Evolutionary conservation across 2,113 vertebrate species (phyloP).

Genomic region (Colaptes auratus): DNA sequence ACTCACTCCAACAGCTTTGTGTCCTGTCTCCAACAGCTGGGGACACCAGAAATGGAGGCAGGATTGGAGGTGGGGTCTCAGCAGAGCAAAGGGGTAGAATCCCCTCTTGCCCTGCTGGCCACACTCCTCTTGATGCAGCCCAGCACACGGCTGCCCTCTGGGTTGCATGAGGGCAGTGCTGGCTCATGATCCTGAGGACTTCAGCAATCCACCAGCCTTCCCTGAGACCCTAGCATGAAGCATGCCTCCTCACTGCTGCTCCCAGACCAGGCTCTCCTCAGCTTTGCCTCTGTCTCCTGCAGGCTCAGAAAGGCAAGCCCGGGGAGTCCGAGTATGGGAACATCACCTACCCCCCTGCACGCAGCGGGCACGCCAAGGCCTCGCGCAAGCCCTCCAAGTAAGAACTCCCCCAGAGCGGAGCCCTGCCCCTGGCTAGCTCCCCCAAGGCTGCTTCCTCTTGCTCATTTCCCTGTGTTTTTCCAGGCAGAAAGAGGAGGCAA

Average conservation of each 20-base stretch:
- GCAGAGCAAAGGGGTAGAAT: no score
- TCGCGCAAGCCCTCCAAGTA: conserved; percentile 88
- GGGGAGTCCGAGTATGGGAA: conserved; percentile 91
- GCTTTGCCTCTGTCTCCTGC: neutral
- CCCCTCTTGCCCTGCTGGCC: no score
- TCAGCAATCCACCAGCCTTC: neutral
- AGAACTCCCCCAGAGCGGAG: conserved; percentile 55
- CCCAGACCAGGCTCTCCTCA: neutral
- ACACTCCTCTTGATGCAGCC: no score
- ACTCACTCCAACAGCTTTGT: no score
- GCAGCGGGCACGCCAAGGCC: conserved; percentile 76
- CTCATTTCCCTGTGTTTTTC: neutral
- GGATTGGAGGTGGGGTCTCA: no score
- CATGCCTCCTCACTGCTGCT: neutral
- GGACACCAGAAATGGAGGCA: no score
- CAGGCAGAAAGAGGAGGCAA: conserved; percentile 85
- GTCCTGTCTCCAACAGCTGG: no score
- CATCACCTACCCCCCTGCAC: conserved; percentile 80
- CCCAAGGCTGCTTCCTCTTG: neutral
- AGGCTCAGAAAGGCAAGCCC: conserved; percentile 77
- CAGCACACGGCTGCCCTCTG: no score
- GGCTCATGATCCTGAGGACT: neutral
- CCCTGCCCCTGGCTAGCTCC: neutral
- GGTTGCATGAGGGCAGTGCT: no score
- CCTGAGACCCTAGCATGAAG: neutral